A percentile compares a stretch with the other conserved stretches of the same genome.
These are phyloP conservation scores for Leptinotarsa peninsularis DNA, from an alignment of 2,888 invertebrate species.

Conservation along the genomic window DNA sequence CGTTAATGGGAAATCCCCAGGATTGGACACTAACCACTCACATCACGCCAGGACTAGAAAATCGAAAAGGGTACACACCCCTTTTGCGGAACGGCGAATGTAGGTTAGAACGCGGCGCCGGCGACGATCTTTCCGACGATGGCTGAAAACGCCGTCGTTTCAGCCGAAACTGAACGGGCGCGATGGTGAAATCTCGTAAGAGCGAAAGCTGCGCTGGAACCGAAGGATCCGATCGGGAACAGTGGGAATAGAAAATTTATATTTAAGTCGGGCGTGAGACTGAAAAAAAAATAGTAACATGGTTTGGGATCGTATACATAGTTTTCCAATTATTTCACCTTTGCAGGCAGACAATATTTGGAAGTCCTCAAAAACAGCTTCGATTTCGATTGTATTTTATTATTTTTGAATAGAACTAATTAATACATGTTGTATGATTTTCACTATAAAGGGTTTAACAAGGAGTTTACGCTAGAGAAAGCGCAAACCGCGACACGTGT, in stretches of 20 bases:
- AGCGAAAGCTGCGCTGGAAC: constrained; percentile 37
- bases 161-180: constrained; percentile 42
- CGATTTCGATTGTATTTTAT: too few species aligned
- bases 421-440: too few species aligned
- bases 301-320: too few species aligned
- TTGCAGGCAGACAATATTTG: too few species aligned
- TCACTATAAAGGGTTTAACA: too few species aligned
- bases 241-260: background rate
- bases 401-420: too few species aligned
- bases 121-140: constrained; percentile 10
- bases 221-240: background rate
- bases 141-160: constrained; percentile 36
- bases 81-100: constrained; percentile 27
- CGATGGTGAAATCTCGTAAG: constrained; percentile 33
- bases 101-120: constrained; percentile 25
- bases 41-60: constrained; percentile 19
- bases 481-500: too few species aligned
- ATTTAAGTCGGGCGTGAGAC: too few species aligned
- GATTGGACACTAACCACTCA: constrained; percentile 11
- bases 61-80: constrained; percentile 40
- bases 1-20: constrained; percentile 16
- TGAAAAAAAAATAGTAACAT: too few species aligned
- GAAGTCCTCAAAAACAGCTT: too few species aligned
- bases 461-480: too few species aligned
- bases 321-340: too few species aligned